Conservation (phyloP, 2,888 invertebrate species). For the Lepidonotus clava region DNA sequence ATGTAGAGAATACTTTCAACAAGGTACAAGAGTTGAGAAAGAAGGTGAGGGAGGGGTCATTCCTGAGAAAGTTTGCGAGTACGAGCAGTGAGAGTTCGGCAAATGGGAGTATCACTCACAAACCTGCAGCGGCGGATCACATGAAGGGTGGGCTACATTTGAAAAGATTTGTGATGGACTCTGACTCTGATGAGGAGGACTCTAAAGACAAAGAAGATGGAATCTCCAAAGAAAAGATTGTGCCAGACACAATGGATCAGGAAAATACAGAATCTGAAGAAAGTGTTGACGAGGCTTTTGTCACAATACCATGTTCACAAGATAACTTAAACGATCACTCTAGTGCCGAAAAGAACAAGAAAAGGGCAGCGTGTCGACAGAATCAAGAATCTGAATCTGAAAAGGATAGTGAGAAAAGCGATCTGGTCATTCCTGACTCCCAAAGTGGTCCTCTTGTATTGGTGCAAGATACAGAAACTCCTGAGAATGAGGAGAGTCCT, state of each 20-base stretch:
- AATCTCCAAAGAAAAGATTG: background rate
- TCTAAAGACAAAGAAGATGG: background rate
- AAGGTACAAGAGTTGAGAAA: too few relatives aligned
- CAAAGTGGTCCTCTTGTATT: background rate
- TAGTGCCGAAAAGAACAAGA: background rate
- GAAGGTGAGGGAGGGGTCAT: too few relatives aligned
- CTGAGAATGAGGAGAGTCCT: background rate
- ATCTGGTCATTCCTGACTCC: background rate
- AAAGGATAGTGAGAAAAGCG: background rate
- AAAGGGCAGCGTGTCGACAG: background rate
- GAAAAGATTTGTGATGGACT: conserved; percentile 13
- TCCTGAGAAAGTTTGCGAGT: too few relatives aligned
- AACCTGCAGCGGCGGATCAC: too few relatives aligned
- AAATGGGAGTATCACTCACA: too few relatives aligned
- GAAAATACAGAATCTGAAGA: background rate
- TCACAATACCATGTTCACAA: conserved; percentile 36
- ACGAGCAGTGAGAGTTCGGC: too few relatives aligned
- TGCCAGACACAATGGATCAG: background rate
- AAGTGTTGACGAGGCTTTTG: conserved; percentile 21
- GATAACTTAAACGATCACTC: background rate
- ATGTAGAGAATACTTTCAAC: background rate
- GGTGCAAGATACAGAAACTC: background rate
- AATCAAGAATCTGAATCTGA: background rate
- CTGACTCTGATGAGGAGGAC: conserved; percentile 6
- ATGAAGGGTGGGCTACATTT: background rate